A percentile compares a stretch with the other conserved stretches of the same genome.
Conservation (phyloP, 2,113 vertebrate genomes). For the human (Homo sapiens) region DNA sequence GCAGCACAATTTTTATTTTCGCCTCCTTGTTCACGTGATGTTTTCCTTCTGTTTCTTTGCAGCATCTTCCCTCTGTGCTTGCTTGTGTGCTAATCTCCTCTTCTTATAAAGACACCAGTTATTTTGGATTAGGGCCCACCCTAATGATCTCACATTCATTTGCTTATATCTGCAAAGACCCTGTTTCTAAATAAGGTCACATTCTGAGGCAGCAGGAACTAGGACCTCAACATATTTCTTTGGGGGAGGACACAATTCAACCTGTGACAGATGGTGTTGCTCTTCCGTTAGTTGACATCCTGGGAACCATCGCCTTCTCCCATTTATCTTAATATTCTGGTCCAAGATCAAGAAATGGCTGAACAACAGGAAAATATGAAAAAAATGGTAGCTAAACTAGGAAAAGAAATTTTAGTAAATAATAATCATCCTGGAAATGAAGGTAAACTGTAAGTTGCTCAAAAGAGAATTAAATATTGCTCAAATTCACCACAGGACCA, state of each 20-base stretch:
- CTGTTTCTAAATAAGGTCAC: background rate
- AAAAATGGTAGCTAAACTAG: too few relatives aligned
- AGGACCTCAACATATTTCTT: background rate
- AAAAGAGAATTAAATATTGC: too few relatives aligned
- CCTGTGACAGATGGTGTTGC: too few relatives aligned
- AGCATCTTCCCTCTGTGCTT: background rate
- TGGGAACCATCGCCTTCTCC: too few relatives aligned
- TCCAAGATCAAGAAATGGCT: background rate
- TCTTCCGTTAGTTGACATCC: background rate
- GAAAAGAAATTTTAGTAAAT: too few relatives aligned
- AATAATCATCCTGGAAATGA: too few relatives aligned
- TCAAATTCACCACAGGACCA: too few relatives aligned
- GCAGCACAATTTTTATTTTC: background rate
- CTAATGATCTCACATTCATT: background rate
- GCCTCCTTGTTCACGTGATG: background rate
- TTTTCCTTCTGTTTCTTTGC: background rate
- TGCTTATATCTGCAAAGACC: background rate
- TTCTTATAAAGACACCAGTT: background rate
- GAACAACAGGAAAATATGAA: background rate
- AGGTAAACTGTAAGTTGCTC: too few relatives aligned
- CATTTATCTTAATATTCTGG: background rate
- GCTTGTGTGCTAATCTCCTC: background rate
- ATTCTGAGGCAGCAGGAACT: background rate
- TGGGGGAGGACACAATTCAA: background rate
- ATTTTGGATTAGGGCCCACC: background rate